These are phyloP conservation scores for Grallaria varia DNA, from an alignment of 2,113 vertebrate species.

Conservation along the genomic window DNA sequence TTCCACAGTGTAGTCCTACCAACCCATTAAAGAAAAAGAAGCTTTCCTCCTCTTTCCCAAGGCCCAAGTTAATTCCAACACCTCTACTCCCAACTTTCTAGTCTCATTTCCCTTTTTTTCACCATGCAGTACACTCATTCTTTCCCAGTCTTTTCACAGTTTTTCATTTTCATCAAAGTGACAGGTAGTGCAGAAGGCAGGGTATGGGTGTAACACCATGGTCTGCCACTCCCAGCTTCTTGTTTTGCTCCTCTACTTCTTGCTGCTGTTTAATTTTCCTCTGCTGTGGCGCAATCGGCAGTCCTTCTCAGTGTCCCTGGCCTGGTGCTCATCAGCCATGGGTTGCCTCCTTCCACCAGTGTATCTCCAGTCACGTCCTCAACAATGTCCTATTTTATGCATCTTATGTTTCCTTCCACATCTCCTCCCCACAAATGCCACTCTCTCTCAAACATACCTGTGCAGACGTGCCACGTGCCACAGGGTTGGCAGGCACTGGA, in stretches of 20 bases:
- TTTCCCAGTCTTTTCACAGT: not conserved
- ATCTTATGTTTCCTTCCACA: not conserved
- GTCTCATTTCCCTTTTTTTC: not conserved
- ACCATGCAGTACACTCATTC: not conserved
- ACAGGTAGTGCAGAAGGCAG: not conserved
- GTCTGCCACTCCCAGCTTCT: not conserved
- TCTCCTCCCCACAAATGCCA: not conserved
- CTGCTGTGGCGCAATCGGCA: not conserved
- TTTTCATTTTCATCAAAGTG: not conserved
- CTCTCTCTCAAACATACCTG: not conserved
- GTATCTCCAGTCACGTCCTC: not conserved
- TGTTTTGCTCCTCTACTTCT: not conserved
- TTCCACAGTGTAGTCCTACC: not conserved
- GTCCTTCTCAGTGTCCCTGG: not conserved
- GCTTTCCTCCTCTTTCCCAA: not conserved
- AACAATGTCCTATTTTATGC: not conserved
- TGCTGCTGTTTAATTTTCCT: not conserved
- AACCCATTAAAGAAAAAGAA: not conserved
- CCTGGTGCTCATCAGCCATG: too few relatives aligned
- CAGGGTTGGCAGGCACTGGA: not conserved
- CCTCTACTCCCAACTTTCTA: not conserved
- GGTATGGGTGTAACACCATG: too few relatives aligned
- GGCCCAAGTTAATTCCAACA: not conserved
- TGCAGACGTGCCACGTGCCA: not conserved
- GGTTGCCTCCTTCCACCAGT: rapidly evolving